phyloP scores from a whole-genome alignment of 2,888 invertebrate genomes.

The Coleophora deauratella region DNA sequence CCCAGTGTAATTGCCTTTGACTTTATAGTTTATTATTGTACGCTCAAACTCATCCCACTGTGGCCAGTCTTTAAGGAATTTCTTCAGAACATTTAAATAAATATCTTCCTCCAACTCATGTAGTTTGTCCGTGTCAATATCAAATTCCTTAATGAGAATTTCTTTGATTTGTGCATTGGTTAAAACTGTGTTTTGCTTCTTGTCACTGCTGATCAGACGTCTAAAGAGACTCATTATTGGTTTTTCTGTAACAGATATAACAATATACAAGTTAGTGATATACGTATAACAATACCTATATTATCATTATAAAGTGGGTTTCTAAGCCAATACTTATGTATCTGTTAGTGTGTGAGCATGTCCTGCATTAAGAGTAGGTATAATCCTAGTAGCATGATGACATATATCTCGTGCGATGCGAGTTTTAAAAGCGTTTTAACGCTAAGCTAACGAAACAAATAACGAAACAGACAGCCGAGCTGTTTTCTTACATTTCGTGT shows the following conservation, averaged over 20 bases:
- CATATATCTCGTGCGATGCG: no score
- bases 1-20: conserved; percentile 16
- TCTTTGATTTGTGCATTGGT: conserved; percentile 47
- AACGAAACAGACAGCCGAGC: no score
- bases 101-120: conserved; percentile 46
- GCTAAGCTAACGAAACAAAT: no score
- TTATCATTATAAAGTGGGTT: no score
- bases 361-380: no score
- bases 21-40: conserved; percentile 28
- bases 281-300: no score
- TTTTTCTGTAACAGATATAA: conserved; percentile 28
- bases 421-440: no score
- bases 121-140: conserved; percentile 26
- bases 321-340: no score
- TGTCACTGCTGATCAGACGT: conserved; percentile 37
- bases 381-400: no score
- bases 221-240: conserved; percentile 48
- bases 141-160: conserved; percentile 44
- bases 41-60: conserved; percentile 51
- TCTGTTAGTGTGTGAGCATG: no score
- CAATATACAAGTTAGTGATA: no score
- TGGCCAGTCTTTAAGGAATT: conserved; percentile 55
- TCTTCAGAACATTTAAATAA: conserved; percentile 48
- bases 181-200: conserved; percentile 43
- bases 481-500: no score